A percentile compares a stretch with the other conserved stretches of the same genome.
Conservation (phyloP, 2,888 invertebrate genomes). For the Icerya purchasi region DNA sequence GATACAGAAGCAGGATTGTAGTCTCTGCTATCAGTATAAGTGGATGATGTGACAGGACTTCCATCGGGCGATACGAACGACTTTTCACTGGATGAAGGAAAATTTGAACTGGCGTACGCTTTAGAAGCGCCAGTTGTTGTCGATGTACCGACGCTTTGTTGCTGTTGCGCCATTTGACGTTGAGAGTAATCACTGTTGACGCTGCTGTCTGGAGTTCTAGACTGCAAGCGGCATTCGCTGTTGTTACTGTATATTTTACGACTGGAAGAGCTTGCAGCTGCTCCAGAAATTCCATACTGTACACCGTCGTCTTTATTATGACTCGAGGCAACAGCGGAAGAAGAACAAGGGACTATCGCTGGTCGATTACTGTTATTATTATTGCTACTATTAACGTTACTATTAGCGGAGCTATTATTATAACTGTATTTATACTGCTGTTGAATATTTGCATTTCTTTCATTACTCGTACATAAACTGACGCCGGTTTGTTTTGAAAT, state of each 20-base stretch:
- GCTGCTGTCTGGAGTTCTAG: constrained; percentile 23
- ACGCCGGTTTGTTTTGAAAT: constrained; percentile 31
- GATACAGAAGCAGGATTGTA: constrained; percentile 3
- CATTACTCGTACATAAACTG: constrained; percentile 1
- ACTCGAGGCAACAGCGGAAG: neutral
- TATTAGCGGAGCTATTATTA: neutral
- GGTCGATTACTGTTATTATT: neutral
- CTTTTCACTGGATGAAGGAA: neutral
- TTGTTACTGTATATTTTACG: neutral
- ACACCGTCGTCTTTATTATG: neutral
- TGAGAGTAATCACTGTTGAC: constrained; percentile 20
- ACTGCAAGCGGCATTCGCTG: neutral
- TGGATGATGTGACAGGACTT: constrained; percentile 12
- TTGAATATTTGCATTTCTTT: neutral
- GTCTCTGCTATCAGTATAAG: constrained; percentile 6
- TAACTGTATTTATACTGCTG: neutral
- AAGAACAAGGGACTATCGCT: too few species aligned
- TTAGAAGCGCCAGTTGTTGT: neutral
- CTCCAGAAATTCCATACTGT: too few species aligned
- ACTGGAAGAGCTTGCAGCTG: neutral
- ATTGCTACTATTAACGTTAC: neutral
- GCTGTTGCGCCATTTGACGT: neutral
- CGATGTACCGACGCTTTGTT: neutral
- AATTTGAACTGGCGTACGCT: neutral
- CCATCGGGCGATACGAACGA: constrained; percentile 6